Evolutionary conservation across 1,140 invertebrate genomes (phyloP).

Genomic region (Psix sp.): DNA sequence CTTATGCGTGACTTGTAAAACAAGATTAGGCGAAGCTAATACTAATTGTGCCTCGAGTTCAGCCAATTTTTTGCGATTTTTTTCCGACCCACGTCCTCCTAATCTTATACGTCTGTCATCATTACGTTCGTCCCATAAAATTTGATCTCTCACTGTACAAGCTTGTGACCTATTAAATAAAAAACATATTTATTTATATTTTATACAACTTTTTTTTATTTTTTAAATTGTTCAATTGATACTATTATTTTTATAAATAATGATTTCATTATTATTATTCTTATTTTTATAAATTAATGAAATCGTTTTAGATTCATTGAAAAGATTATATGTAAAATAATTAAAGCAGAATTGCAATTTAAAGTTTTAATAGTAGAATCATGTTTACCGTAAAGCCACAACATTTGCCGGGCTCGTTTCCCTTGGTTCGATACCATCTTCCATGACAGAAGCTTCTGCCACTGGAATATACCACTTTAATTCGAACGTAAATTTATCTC

Average conservation of each 20-base stretch:
- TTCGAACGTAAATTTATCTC: constrained; percentile 93
- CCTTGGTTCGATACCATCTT: constrained; percentile 83
- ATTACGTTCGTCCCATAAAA: constrained; percentile 85
- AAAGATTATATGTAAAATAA: too few relatives aligned
- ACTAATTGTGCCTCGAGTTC: constrained; percentile 93
- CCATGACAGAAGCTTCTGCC: constrained; percentile 84
- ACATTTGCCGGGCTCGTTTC: constrained; percentile 89
- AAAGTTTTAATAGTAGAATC: not conserved
- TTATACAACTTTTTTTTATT: too few relatives aligned
- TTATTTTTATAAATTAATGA: not conserved
- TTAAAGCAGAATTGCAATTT: too few relatives aligned
- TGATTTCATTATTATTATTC: constrained; percentile 1
- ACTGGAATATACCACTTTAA: constrained; percentile 94
- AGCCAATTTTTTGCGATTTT: constrained; percentile 90
- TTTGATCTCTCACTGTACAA: constrained; percentile 89
- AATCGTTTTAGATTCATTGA: too few relatives aligned
- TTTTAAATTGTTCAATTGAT: too few relatives aligned
- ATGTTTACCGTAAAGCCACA: constrained; percentile 81
- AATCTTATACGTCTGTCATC: constrained; percentile 81
- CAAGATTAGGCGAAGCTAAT: constrained; percentile 91
- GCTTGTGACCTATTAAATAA: constrained; percentile 82
- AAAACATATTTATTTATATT: constrained; percentile 7
- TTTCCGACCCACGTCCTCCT: constrained; percentile 86
- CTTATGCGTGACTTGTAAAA: constrained; percentile 86
- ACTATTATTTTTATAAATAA: too few relatives aligned